A percentile compares a stretch with the other conserved stretches of the same genome.
phyloP scores from a whole-genome alignment of 2,888 invertebrate species.

The Tinea trinotella region DNA sequence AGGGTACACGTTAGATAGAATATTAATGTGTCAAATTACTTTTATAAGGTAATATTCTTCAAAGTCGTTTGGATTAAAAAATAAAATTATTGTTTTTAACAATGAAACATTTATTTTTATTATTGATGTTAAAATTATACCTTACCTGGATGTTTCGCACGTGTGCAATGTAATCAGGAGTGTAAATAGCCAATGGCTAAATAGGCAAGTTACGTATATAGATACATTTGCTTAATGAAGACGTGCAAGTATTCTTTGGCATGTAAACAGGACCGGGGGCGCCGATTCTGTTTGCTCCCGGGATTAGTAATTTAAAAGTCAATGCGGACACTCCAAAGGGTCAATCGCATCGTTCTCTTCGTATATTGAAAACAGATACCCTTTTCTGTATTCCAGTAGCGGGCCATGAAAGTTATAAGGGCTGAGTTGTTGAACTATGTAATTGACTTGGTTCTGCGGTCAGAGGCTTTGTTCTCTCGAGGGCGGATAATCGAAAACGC shows the following conservation, averaged over 20 bases:
- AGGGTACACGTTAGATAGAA: conserved; percentile 9
- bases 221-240: conserved; percentile 49
- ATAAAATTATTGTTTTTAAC: too few relatives aligned
- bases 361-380: conserved; percentile 71
- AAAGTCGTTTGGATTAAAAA: too few relatives aligned
- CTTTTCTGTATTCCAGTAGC: conserved; percentile 70
- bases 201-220: background rate
- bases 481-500: conserved; percentile 70
- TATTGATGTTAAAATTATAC: too few relatives aligned
- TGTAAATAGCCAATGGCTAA: background rate
- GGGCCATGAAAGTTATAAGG: conserved; percentile 71
- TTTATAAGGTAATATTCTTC: background rate
- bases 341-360: conserved; percentile 62
- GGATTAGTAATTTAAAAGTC: conserved; percentile 73
- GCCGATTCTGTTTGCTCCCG: conserved; percentile 61
- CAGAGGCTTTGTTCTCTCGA: conserved; percentile 65
- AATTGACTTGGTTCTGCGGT: conserved; percentile 71
- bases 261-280: conserved; percentile 58
- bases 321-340: conserved; percentile 71
- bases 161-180: background rate
- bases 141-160: background rate
- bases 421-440: conserved; percentile 73
- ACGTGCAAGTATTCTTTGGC: conserved; percentile 65
- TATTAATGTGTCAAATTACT: conserved; percentile 13
- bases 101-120: too few relatives aligned